Percentiles rank a stretch among this genome's conserved stretches.
Conservation (phyloP, 35 echinoderm and acorn worm genomes). For the Heliocidaris tuberculata region DNA sequence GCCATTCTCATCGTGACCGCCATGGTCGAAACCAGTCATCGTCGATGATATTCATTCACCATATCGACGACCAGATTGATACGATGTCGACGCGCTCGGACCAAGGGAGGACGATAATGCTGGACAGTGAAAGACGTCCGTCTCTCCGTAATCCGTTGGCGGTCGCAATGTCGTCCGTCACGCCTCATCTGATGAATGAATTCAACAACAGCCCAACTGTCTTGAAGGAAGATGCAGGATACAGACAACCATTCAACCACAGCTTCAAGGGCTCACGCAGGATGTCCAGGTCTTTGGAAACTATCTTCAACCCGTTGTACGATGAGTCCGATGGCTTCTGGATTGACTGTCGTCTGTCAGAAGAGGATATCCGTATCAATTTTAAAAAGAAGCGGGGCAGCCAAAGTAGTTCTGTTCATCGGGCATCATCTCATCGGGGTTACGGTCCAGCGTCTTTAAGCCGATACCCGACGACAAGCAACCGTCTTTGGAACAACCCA, state of each 20-base stretch:
- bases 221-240: background rate
- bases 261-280: background rate
- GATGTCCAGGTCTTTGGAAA: background rate
- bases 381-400: background rate
- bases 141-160: background rate
- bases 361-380: background rate
- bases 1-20: background rate
- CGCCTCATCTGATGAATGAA: background rate
- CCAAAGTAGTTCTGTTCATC: background rate
- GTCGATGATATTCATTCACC: background rate
- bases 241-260: background rate
- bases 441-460: background rate
- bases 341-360: background rate
- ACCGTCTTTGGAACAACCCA: background rate
- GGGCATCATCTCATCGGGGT: background rate
- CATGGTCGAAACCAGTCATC: background rate
- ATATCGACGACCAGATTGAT: background rate
- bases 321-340: background rate
- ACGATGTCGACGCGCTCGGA: background rate
- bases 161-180: background rate
- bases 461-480: background rate
- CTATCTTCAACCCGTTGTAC: background rate
- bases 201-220: background rate
- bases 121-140: background rate
- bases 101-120: background rate